Base-by-base conservation (phyloP, 1,140 invertebrate genomes). In the Heliconius melpomene region DNA sequence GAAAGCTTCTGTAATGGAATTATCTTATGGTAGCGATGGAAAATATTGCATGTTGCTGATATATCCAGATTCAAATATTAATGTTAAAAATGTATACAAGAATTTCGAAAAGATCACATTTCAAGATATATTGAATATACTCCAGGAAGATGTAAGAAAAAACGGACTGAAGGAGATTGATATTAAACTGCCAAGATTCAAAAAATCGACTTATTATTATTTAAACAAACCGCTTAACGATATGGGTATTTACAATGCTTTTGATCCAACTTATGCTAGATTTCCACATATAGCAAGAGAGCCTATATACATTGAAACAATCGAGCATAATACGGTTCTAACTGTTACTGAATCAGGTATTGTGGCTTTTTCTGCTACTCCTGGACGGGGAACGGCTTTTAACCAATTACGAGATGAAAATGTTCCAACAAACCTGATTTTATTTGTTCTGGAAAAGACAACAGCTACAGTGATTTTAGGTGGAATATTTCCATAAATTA, bases 311-410 rank as follows among this genome's bases (percentile, higher is more conserved):
- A 72, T 72, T 66, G 60, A 66, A 13, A 5, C 86, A 81, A 93
- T 94, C 20, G 86, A 97, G 26, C 97, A 98, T 87, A 97, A 97
- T 83, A 96, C 97, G 20, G 96, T 96, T 85, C 96, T 98, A 83
- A 96, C 97, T 86, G 96, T 98, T 0, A 96, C 97, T 82, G 97
- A 98, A 91, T 94, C 97, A 82, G 97, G 97, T 20, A 97, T 96
- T 18, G 95, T 97, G 29, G 97, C 97, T 7, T 95, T 96, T 11
- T 97, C 97, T 0, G 95, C 95, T 18, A 95, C 97, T 3, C 80
- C 86, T 6, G 89, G 83, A 91, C 60, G 94, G 95, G 0, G 96
- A 96, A 82, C 90, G 91, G 83, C 96, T 96, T 66, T 29, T 7
- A 2, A 66, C 1, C n/a, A 26, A 29, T 16, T 66, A 26, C 23